phyloP scores from a whole-genome alignment of 2,113 vertebrate genomes.

The Theristicus caerulescens region DNA sequence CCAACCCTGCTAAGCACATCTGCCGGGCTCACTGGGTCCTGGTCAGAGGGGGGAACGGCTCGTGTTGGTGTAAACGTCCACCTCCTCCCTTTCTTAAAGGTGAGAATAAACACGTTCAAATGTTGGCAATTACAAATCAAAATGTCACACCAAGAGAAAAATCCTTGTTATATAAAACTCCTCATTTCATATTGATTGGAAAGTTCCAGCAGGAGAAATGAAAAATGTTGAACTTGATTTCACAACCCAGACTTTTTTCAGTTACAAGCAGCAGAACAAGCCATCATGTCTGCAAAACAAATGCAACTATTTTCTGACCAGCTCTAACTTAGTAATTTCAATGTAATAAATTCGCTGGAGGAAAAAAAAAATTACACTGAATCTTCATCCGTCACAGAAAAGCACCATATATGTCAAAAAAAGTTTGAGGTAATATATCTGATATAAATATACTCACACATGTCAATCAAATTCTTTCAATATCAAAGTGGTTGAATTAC shows the following conservation, averaged over 20 bases:
- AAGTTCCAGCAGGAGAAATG: background rate
- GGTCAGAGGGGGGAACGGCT: background rate
- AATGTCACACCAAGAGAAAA: slow-evolving; percentile 13
- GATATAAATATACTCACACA: background rate
- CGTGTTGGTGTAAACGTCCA: background rate
- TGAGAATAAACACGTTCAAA: background rate
- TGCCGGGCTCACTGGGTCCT: background rate
- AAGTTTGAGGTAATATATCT: background rate
- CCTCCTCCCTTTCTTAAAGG: background rate
- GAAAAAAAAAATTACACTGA: background rate
- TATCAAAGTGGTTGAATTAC: background rate
- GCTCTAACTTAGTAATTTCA: background rate
- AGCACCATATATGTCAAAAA: background rate
- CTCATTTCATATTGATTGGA: slow-evolving; percentile 2
- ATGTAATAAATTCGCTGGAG: background rate
- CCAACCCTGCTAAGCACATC: background rate
- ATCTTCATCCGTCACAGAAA: slow-evolving; percentile 3
- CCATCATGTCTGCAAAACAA: background rate
- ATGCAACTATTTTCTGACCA: background rate
- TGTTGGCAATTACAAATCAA: background rate
- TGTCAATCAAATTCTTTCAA: background rate
- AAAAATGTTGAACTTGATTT: background rate
- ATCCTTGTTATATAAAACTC: background rate
- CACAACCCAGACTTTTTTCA: background rate
- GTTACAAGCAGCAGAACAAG: background rate